phyloP scores from a whole-genome alignment of 2,797 vertebrate species.

The Cynopterus sphinx region DNA sequence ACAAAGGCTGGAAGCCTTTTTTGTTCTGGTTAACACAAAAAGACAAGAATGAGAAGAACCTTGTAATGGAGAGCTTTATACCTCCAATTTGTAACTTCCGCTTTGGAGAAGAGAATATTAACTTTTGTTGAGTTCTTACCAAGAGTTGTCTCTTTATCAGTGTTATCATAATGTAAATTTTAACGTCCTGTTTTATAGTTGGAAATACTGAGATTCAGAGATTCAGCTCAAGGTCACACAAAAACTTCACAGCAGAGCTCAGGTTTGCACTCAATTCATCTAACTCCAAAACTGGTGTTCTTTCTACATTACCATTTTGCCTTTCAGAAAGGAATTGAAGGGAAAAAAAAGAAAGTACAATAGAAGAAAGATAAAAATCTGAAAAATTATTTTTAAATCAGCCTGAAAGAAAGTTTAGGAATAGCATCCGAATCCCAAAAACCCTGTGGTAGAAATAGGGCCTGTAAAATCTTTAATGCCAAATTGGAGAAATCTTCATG shows the following conservation, averaged over 20 bases:
- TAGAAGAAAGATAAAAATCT: not conserved
- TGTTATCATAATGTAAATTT: not conserved
- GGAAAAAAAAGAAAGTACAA: not conserved
- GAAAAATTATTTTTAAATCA: not conserved
- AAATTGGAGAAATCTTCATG: not conserved
- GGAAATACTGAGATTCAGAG: not conserved
- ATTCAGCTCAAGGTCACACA: not conserved
- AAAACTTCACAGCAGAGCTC: not conserved
- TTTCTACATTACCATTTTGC: not conserved
- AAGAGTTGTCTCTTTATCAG: not conserved
- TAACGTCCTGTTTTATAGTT: not conserved
- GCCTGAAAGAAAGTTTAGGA: not conserved
- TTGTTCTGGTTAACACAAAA: not conserved
- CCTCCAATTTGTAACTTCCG: not conserved
- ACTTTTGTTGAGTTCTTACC: not conserved
- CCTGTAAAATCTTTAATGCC: not conserved
- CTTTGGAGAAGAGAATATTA: not conserved
- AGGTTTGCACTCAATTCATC: not conserved
- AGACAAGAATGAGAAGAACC: not conserved
- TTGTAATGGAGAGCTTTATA: not conserved
- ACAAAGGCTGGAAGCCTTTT: not conserved
- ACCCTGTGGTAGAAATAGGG: not conserved
- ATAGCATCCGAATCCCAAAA: not conserved
- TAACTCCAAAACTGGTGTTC: not conserved
- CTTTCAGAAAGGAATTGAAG: not conserved